Evolutionary conservation across 2,797 vertebrate species (phyloP).

Genomic region (Microctenopoma steveboyesi): DNA sequence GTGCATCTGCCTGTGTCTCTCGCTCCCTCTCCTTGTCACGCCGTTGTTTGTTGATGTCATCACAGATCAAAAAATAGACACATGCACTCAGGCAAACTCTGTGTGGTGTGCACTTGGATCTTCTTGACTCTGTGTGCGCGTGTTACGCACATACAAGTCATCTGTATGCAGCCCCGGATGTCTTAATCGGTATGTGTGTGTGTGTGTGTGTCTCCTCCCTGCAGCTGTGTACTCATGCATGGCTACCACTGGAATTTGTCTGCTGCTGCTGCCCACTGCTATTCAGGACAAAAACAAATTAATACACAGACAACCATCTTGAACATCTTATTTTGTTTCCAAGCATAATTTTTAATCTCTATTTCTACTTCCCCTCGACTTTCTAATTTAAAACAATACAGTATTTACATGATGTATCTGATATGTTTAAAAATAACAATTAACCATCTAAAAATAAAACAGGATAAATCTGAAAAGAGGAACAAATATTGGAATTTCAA

Average conservation of each 20-base stretch:
- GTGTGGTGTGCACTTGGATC: neutral
- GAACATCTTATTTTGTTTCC: neutral
- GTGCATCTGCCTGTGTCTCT: neutral
- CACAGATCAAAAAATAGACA: conserved; percentile 35
- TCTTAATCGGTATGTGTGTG: neutral
- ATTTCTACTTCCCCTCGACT: too few relatives aligned
- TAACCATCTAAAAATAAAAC: too few relatives aligned
- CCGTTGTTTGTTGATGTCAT: conserved; percentile 37
- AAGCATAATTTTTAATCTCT: neutral
- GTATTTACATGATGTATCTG: too few relatives aligned
- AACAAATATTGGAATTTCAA: too few relatives aligned
- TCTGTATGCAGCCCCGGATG: conserved; percentile 2
- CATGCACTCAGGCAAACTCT: neutral
- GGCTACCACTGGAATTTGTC: conserved; percentile 56
- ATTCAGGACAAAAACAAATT: conserved; percentile 49
- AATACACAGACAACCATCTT: conserved; percentile 11
- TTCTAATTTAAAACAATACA: too few relatives aligned
- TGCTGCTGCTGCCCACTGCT: conserved; percentile 58
- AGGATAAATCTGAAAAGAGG: too few relatives aligned
- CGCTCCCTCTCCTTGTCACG: conserved; percentile 12
- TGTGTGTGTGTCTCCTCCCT: conserved; percentile 36
- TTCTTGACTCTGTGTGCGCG: neutral
- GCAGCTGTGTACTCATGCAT: conserved; percentile 70
- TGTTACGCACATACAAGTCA: neutral
- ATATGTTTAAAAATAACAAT: too few relatives aligned